Evolutionary conservation across 2,888 invertebrate genomes (phyloP).

Genomic region (Morpho deidamia): DNA sequence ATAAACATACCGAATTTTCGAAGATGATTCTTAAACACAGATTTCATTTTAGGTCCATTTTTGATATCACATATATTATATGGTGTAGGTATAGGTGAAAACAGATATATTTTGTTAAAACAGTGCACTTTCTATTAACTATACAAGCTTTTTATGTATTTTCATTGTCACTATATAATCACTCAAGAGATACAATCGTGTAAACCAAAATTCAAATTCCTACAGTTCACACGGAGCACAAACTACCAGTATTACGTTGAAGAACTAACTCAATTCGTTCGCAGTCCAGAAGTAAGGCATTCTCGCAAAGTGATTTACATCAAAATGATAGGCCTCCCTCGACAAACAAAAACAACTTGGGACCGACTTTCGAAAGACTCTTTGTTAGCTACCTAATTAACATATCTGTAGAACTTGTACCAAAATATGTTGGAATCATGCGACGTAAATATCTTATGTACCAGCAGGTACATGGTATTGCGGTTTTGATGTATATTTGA

Average conservation of each 20-base stretch:
- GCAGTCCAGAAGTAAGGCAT: slow-evolving; percentile 34
- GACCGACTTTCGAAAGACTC: slow-evolving; percentile 61
- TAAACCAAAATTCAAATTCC: not conserved
- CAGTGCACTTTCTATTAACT: too few species aligned
- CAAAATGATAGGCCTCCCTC: slow-evolving; percentile 47
- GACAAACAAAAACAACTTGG: slow-evolving; percentile 39
- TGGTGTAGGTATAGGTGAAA: too few species aligned
- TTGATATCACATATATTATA: too few species aligned
- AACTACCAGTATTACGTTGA: slow-evolving; percentile 24
- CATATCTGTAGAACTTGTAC: slow-evolving; percentile 28
- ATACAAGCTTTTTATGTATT: too few species aligned
- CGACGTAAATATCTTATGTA: slow-evolving; percentile 9
- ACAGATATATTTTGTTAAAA: too few species aligned
- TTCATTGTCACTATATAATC: too few species aligned
- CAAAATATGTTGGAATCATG: slow-evolving; percentile 18
- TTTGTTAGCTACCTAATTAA: slow-evolving; percentile 24
- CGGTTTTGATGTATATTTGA: slow-evolving; percentile 3
- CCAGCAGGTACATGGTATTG: slow-evolving; percentile 12
- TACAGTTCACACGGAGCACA: slow-evolving; percentile 4
- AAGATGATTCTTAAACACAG: too few species aligned
- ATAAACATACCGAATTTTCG: too few species aligned
- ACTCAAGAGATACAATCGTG: too few species aligned
- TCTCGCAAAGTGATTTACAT: slow-evolving; percentile 52
- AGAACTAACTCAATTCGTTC: slow-evolving; percentile 21
- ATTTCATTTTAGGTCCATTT: too few species aligned